Base-by-base conservation (phyloP, 2,797 vertebrate species). In the Geotrypetes seraphini region DNA sequence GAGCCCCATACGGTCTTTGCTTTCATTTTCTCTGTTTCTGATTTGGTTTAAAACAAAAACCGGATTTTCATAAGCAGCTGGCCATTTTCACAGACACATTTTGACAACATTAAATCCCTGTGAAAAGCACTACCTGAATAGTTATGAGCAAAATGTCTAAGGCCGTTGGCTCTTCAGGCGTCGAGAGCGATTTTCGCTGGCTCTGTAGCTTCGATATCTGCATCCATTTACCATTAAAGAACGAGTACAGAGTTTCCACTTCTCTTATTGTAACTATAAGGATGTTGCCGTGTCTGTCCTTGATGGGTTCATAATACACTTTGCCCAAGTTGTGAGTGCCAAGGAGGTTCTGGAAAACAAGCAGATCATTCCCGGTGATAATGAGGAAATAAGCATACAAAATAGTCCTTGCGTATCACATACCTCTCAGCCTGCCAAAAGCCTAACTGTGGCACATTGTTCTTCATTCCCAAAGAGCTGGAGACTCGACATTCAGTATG, bases 111-210 rank as follows among this genome's bases (percentile, higher is more conserved):
- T n/a, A n/a, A n/a, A n/a, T n/a, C n/a, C n/a, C n/a, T n/a, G n/a
- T n/a, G 17, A 48, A n/a, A 58, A 30, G 48, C 27, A 28, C 22
- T 75, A 93, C 93, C 92, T 98, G 95, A 37, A 98, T 86, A 38
- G 93, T 98, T 75, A 98, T 97, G 56, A 97, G 79, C 58, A 98
- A 85, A 63, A 98, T 83, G 65, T 98, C 95, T 35, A 98, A 80
- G 4, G 94, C 91, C 13, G 94, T 95, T 27, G 95, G 95, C 53
- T 98, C 94, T 65, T 98, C 94, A 0, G 92, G 95, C 4, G 92
- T 97, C 55, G 94, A 97, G 36, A 98, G 78, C n/a, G 89, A 92
- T 77, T 98, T 98, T 63, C 91, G 87, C 77, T 98, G 95, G 60
- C 92, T 97, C 80, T 98, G 95, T 33, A 98, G 80, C 44, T 94